Base-by-base conservation (phyloP, 1,140 invertebrate genomes). In the Laodelphax striatellus region DNA sequence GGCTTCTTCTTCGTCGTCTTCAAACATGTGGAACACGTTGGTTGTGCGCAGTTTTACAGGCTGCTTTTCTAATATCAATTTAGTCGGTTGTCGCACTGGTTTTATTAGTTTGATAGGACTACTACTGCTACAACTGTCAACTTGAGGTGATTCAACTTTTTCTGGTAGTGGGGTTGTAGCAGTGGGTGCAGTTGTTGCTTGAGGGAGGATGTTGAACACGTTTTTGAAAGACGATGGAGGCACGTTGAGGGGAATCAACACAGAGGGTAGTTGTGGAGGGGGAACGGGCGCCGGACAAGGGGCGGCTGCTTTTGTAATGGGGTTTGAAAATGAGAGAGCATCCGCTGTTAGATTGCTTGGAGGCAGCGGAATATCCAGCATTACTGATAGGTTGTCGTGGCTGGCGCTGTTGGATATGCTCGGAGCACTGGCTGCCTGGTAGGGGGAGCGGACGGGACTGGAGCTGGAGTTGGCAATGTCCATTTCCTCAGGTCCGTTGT, bases 21-120 rank as follows among this genome's bases (percentile, higher is more conserved):
- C 59, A 55, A 60, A 60, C 19, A 60, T 60, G 31, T 60, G 52
- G 55, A 60, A 60, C 28, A 60, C 52, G 19, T 54, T 55, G 14
- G 53, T 22, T 24, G 28, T 50, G 22, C 55, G 54, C 24, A 60
- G 17, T 55, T 60, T 53, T 10, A 43, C 19, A 16, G 19, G 4
- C 11, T 52, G 52, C n/a, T 60, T 60, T 13, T 44, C 41, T 28
- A 54, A 17, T 55, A 17, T 19, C 10, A 55, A 38, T 34, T 34
- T 55, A n/a, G 52, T 53, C 11, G 34, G 34, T 38, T 38, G 34
- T 38, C 34, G 34, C 1, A 38, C 10, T 9, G 34, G 34, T 38
- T 38, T 38, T 11, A 38, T 38, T 28, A 28, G 2, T 13, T 38
- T 38, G 3, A 38, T 3, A 38, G 34, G 34, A 13, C 34, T 38